Conservation (phyloP, 2,888 invertebrate genomes). For the Phaonia tiefii region DNA sequence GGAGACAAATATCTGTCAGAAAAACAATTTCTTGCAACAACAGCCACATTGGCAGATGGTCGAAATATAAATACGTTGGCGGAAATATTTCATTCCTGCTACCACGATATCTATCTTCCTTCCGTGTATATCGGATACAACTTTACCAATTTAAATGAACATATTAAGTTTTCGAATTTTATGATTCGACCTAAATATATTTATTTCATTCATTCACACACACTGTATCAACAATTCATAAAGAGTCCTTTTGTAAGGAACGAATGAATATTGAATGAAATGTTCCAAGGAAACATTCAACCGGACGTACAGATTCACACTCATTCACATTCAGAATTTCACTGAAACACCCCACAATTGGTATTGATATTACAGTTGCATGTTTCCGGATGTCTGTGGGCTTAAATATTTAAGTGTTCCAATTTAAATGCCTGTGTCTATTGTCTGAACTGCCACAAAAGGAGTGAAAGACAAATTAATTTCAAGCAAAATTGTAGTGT, state of each 20-base stretch:
- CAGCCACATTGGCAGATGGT: too few relatives aligned
- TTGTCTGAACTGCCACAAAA: constrained; percentile 30
- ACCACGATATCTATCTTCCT: too few relatives aligned
- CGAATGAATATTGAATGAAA: too few relatives aligned
- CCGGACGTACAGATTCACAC: not conserved
- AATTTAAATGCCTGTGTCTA: constrained; percentile 44
- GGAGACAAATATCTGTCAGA: too few relatives aligned
- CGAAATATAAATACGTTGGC: too few relatives aligned
- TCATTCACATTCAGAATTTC: too few relatives aligned
- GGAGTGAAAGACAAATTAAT: constrained; percentile 39
- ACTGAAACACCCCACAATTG: not conserved
- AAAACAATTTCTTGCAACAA: too few relatives aligned
- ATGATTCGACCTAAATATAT: too few relatives aligned
- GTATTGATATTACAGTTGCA: not conserved
- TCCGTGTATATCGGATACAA: too few relatives aligned
- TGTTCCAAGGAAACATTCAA: not conserved
- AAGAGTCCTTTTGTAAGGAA: constrained; percentile 57
- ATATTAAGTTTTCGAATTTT: too few relatives aligned
- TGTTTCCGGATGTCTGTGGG: constrained; percentile 13
- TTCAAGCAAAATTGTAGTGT: constrained; percentile 42
- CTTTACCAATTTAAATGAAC: too few relatives aligned
- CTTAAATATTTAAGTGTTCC: constrained; percentile 38
- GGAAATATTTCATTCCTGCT: too few relatives aligned
- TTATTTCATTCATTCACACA: constrained; percentile 26
- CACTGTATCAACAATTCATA: constrained; percentile 50